phyloP scores from a whole-genome alignment of 2,113 vertebrate genomes.

The Ictalurus punctatus region DNA sequence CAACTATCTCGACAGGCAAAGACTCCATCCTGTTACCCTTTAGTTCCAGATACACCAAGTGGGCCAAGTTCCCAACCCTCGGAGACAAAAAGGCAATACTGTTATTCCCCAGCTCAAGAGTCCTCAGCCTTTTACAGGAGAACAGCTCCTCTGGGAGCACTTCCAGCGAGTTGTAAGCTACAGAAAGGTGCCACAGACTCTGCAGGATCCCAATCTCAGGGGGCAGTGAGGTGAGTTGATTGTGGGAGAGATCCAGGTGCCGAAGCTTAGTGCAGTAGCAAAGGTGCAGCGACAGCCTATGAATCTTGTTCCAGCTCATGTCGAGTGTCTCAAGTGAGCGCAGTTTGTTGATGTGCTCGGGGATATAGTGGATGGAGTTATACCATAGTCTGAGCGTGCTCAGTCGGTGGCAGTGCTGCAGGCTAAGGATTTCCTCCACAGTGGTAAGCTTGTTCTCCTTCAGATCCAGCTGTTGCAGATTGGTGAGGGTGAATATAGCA shows the following conservation, averaged over 20 bases:
- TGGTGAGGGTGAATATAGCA: conserved; percentile 81
- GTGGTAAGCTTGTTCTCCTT: conserved; percentile 82
- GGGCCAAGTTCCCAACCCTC: conserved; percentile 69
- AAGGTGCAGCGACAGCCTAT: conserved; percentile 74
- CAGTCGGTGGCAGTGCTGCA: conserved; percentile 85
- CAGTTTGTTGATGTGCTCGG: conserved; percentile 84
- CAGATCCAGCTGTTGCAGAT: conserved; percentile 83
- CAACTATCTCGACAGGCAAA: conserved; percentile 76
- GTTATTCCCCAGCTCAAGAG: conserved; percentile 78
- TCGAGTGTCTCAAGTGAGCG: conserved; percentile 78
- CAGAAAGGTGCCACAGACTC: conserved; percentile 76
- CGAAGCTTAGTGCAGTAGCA: conserved; percentile 80
- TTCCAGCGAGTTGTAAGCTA: conserved; percentile 81
- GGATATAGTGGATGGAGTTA: conserved; percentile 82
- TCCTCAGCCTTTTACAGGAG: conserved; percentile 80
- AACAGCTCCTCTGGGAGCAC: conserved; percentile 83
- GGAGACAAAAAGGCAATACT: conserved; percentile 73
- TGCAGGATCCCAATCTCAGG: conserved; percentile 80
- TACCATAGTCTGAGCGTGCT: conserved; percentile 80
- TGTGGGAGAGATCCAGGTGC: conserved; percentile 85
- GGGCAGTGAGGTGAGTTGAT: conserved; percentile 76
- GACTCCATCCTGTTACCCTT: conserved; percentile 80
- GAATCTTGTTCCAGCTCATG: conserved; percentile 83
- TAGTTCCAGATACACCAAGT: conserved; percentile 78
- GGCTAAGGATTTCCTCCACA: conserved; percentile 86